Evolutionary conservation across 1,140 invertebrate genomes (phyloP), one percentile per base, ranked within the genome.

Genomic region (Zaprionus ornatus): DNA sequence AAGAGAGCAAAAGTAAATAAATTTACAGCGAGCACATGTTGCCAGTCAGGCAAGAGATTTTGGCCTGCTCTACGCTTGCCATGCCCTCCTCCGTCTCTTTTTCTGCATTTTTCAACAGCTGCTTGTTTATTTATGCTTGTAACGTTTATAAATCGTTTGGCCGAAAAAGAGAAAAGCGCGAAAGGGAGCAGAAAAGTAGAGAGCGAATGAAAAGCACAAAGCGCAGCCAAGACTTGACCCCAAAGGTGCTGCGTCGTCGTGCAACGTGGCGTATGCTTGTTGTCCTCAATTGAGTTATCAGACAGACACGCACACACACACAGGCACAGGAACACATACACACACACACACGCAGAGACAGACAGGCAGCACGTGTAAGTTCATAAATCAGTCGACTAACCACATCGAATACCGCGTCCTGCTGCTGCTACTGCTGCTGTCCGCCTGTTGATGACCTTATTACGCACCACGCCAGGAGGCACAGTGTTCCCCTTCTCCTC

Each of bases 61-160:
- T 37, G 45, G 1, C 32, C 15, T 40, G 4, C 21, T 9, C 17
- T 21, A 17, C 15, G 1, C 12, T 4, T 52, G 7, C 35, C 57
- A 25, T 32, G 29, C n/a, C 9, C 21, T 10, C 27, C 32, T 7
- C 35, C 13, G 15, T 19, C 7, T 55, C 25, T 25, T n/a, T 40
- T 61, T 54, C 42, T 74, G 60, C 42, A 80, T 80, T 75, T 71
- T 74, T 65, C 45, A 84, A 69, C 84, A 81, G 82, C 79, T 90
- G 85, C 71, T 90, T 82, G 79, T 72, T 90, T 90, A 90, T 90
- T 90, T 90, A 90, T 90, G 85, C 85, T 84, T 79, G 85, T 82
- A 90, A 90, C 85, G 85, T 82, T 85, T 90, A 90, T 90, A 90
- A 90, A 90, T 90, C 85, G 85, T 76, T 90, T 90, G 64, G 67